Evolutionary conservation across 2,888 invertebrate species (phyloP).

Genomic region (Byasa hedistus): DNA sequence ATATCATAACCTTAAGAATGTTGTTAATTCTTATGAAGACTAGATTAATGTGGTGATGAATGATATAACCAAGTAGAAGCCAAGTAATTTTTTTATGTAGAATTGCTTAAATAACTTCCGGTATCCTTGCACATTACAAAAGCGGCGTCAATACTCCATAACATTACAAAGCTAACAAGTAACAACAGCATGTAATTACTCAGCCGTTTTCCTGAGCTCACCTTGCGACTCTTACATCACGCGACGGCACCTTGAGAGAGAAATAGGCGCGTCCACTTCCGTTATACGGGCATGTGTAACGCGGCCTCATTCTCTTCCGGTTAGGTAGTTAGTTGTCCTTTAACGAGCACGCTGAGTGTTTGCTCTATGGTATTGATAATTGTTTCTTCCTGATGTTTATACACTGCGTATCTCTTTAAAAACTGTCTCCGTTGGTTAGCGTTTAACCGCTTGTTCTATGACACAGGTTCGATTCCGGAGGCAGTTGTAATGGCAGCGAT

Average conservation of each 20-base stretch:
- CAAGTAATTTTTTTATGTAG: no score
- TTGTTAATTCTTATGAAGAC: no score
- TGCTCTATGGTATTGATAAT: neutral
- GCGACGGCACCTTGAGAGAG: slow-evolving; percentile 34
- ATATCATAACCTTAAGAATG: no score
- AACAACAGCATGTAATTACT: slow-evolving; percentile 15
- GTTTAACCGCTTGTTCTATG: no score
- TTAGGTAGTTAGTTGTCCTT: slow-evolving; percentile 24
- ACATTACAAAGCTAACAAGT: neutral
- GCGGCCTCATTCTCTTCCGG: slow-evolving; percentile 41
- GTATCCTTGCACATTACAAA: neutral
- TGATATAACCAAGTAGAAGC: no score
- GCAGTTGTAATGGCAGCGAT: no score
- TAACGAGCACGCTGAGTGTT: slow-evolving; percentile 29
- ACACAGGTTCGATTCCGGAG: no score
- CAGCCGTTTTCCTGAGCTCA: slow-evolving; percentile 33
- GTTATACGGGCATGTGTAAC: slow-evolving; percentile 36
- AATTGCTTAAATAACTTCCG: no score
- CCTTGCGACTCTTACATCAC: slow-evolving; percentile 41
- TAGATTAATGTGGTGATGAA: no score
- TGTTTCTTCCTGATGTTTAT: slow-evolving; percentile 15
- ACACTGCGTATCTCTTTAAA: neutral
- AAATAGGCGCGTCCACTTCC: slow-evolving; percentile 40
- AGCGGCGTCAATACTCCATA: neutral
- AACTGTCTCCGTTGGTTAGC: no score